These are phyloP conservation scores for Miichthys miiuy DNA, from an alignment of 2,797 vertebrate genomes.

Conservation along the genomic window DNA sequence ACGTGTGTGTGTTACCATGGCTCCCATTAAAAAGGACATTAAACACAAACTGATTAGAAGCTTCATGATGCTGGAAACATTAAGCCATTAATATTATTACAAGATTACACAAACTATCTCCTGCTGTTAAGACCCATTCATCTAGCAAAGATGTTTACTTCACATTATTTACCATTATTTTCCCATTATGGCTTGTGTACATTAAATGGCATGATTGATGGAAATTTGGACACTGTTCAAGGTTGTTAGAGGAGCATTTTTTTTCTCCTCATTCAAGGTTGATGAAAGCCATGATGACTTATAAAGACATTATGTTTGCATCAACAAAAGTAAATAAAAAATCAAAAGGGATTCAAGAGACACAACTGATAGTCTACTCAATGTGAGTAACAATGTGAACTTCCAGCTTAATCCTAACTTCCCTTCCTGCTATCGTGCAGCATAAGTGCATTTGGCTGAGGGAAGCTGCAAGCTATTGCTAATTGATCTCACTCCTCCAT, in stretches of 20 bases:
- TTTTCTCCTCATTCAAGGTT: not conserved
- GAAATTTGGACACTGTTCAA: conserved; percentile 10
- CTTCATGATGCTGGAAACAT: conserved; percentile 31
- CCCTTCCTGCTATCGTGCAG: conserved; percentile 32
- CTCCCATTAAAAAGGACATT: conserved; percentile 7
- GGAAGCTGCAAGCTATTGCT: conserved; percentile 32
- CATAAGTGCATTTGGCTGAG: conserved; percentile 21
- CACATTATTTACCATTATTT: conserved; percentile 34
- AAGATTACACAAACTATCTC: conserved; percentile 36
- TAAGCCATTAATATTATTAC: conserved; percentile 21
- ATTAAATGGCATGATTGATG: not conserved
- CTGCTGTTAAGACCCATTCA: conserved; percentile 7
- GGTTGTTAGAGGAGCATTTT: conserved; percentile 6
- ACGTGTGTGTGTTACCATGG: not conserved
- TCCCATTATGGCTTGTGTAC: not conserved
- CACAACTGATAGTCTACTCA: conserved; percentile 9
- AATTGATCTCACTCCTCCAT: conserved; percentile 27
- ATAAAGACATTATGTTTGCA: conserved; percentile 15
- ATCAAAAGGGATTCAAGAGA: conserved; percentile 6
- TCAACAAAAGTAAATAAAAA: conserved; percentile 19
- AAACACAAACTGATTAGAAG: conserved; percentile 50
- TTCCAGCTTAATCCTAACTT: conserved; percentile 40
- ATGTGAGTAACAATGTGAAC: conserved; percentile 29
- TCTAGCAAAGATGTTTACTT: conserved; percentile 44
- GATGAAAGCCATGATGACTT: not conserved